phyloP scores from a whole-genome alignment of 2,797 vertebrate genomes.

The Sorex maritimensis region DNA sequence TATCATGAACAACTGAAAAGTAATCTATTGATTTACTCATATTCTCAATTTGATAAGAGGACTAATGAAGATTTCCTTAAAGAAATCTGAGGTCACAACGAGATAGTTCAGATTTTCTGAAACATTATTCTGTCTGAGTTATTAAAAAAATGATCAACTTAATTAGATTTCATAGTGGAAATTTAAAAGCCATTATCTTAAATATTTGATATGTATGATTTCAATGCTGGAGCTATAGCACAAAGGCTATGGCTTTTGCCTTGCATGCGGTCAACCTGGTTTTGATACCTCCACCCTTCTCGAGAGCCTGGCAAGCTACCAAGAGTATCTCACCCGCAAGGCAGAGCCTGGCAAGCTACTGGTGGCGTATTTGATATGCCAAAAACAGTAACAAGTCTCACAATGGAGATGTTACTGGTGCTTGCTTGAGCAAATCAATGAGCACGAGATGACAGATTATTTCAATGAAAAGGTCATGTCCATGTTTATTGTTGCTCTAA shows the following conservation, averaged over 20 bases:
- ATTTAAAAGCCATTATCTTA: neutral
- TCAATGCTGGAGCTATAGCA: neutral
- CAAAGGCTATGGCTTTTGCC: no score
- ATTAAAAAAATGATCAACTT: neutral
- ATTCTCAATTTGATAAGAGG: neutral
- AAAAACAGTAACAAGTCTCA: no score
- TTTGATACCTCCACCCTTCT: no score
- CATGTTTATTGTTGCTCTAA: neutral
- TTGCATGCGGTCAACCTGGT: no score
- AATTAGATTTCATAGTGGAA: neutral
- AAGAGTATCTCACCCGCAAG: no score
- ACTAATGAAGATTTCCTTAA: slow-evolving; percentile 26
- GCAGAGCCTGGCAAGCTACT: no score
- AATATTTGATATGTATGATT: neutral
- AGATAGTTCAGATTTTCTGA: slow-evolving; percentile 41
- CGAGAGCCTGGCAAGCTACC: no score
- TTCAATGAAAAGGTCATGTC: neutral
- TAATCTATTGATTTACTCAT: slow-evolving; percentile 18
- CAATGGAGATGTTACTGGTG: no score
- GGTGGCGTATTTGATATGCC: no score
- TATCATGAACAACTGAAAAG: slow-evolving; percentile 36
- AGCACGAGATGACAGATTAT: neutral
- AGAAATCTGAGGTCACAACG: neutral
- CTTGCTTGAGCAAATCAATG: no score
- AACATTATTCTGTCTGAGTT: slow-evolving; percentile 28